These are phyloP conservation scores for Hydrocynus forskahlii DNA, from an alignment of 2,797 vertebrate species.

Conservation along the genomic window DNA sequence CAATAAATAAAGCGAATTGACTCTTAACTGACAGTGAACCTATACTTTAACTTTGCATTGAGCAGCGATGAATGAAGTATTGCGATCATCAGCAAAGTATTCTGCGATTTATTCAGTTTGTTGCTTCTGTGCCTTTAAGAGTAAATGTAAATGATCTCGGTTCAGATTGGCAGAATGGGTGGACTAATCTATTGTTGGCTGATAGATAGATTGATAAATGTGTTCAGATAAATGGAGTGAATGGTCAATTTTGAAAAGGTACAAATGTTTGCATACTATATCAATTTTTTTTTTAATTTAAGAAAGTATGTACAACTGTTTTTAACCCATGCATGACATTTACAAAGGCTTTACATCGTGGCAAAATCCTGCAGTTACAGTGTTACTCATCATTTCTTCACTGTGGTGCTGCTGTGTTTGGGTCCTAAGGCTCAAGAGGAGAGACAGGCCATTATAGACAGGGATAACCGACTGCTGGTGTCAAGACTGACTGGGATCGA, in stretches of 20 bases:
- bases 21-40: no score
- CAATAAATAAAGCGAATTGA: not conserved
- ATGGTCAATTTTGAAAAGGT: no score
- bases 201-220: no score
- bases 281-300: not conserved
- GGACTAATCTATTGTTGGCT: no score
- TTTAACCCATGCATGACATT: no score
- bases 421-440: constrained; percentile 73
- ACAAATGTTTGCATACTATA: not conserved
- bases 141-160: not conserved
- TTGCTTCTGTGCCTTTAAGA: not conserved
- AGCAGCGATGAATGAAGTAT: not conserved
- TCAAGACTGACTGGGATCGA: constrained; percentile 72
- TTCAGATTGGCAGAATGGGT: not conserved
- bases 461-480: constrained; percentile 73
- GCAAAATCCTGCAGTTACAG: not conserved
- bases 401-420: not conserved
- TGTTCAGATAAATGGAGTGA: no score
- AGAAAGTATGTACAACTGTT: not conserved
- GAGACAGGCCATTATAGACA: constrained; percentile 66
- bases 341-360: not conserved
- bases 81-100: not conserved
- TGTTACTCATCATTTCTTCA: not conserved
- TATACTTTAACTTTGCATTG: not conserved
- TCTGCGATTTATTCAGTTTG: not conserved